Evolutionary conservation across 1,140 invertebrate genomes (phyloP).

Genomic region (Cepaea nemoralis): DNA sequence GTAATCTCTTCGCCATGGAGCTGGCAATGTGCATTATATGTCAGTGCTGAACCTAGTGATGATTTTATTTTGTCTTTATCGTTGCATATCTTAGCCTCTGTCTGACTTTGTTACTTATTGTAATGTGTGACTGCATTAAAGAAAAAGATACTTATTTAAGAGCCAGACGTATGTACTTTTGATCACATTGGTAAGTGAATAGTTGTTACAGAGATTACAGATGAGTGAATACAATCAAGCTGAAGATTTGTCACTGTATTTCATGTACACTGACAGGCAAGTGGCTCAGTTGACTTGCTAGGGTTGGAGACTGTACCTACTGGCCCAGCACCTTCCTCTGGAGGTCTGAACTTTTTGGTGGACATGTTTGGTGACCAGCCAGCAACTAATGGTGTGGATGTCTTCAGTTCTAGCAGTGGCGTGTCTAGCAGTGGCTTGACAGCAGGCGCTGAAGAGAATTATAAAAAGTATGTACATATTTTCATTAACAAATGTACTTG

Average conservation of each 20-base stretch:
- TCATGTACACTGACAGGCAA: constrained; percentile 45
- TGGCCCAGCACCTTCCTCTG: constrained; percentile 31
- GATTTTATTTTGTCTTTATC: too few species aligned
- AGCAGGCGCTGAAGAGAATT: constrained; percentile 58
- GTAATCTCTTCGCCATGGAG: too few species aligned
- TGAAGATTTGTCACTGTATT: not conserved
- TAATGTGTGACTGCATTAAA: too few species aligned
- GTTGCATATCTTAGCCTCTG: too few species aligned
- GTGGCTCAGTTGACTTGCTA: constrained; percentile 58
- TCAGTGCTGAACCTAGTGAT: too few species aligned
- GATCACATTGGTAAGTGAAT: too few species aligned
- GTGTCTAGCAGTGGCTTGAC: constrained; percentile 48
- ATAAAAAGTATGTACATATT: constrained; percentile 53
- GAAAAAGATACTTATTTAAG: too few species aligned
- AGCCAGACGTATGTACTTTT: too few species aligned
- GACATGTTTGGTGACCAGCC: constrained; percentile 57
- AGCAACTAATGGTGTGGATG: constrained; percentile 49
- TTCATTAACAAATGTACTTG: too few species aligned
- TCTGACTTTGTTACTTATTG: too few species aligned
- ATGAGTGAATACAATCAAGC: not conserved
- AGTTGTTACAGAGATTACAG: too few species aligned
- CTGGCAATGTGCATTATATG: too few species aligned
- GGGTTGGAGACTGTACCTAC: constrained; percentile 51
- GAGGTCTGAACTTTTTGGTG: constrained; percentile 50
- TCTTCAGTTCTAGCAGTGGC: constrained; percentile 12